Conservation (phyloP, 2,888 invertebrate species). For the Eubasilissa splendida region DNA sequence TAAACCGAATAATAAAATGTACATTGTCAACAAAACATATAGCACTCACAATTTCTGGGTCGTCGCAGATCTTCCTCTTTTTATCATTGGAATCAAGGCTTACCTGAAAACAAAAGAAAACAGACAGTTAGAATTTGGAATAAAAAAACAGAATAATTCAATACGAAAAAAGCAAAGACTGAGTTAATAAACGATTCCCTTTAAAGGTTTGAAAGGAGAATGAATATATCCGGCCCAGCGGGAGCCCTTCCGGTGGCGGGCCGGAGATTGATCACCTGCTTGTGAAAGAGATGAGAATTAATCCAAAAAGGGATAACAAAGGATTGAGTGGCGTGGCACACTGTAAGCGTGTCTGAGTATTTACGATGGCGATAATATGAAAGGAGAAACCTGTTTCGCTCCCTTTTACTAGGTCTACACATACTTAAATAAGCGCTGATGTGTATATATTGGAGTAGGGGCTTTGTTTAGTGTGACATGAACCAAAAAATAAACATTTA, state of each 20-base stretch:
- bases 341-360: too few species aligned
- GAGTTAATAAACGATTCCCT: conserved; percentile 31
- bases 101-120: conserved; percentile 33
- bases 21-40: background rate
- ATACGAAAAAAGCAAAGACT: conserved; percentile 9
- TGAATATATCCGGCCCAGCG: conserved; percentile 34
- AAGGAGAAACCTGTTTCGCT: too few species aligned
- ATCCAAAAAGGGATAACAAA: conserved; percentile 19
- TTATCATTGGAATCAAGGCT: conserved; percentile 15
- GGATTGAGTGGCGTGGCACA: background rate
- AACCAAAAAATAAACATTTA: too few species aligned
- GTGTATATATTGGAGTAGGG: too few species aligned
- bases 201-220: conserved; percentile 34
- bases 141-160: conserved; percentile 5
- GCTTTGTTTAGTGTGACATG: too few species aligned
- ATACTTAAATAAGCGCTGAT: too few species aligned
- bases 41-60: conserved; percentile 8
- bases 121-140: conserved; percentile 22
- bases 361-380: too few species aligned
- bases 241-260: conserved; percentile 21
- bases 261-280: conserved; percentile 42
- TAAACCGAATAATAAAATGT: too few species aligned
- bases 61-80: conserved; percentile 7
- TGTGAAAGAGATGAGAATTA: conserved; percentile 14
- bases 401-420: too few species aligned